A percentile compares a stretch with the other conserved stretches of the same genome.
Evolutionary conservation across 2,797 vertebrate species (phyloP).

Genomic region (Gouania willdenowi): DNA sequence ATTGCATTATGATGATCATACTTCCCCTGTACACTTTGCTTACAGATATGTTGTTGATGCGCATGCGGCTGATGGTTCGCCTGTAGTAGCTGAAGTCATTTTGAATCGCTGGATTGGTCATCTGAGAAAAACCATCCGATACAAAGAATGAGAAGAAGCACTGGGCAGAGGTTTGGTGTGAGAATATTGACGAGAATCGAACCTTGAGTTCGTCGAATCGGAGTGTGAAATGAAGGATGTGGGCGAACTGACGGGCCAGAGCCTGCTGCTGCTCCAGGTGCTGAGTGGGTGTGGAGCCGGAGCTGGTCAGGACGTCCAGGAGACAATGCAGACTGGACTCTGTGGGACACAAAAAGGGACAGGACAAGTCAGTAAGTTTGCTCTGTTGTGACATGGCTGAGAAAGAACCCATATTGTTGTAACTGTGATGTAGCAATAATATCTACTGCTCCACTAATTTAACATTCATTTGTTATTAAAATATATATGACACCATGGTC

Average conservation of each 20-base stretch:
- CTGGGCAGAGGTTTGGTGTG: no score
- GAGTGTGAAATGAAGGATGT: conserved; percentile 97
- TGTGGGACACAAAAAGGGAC: conserved; percentile 46
- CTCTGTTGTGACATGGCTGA: no score
- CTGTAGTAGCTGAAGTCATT: conserved; percentile 98
- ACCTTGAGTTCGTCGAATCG: conserved; percentile 98
- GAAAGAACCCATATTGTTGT: no score
- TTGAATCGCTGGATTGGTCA: conserved; percentile 98
- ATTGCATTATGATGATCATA: no score
- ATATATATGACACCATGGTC: no score
- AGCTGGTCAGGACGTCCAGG: conserved; percentile 84
- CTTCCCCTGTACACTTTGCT: no score
- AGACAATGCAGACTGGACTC: conserved; percentile 86
- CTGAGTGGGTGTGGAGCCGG: conserved; percentile 86
- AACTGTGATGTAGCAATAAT: no score
- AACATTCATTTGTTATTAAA: no score
- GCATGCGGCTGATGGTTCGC: conserved; percentile 93
- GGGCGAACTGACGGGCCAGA: conserved; percentile 95
- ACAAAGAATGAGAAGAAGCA: no score
- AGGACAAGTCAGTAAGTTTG: no score
- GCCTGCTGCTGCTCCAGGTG: conserved; percentile 98
- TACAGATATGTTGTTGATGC: conserved; percentile 93
- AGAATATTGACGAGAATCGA: background rate
- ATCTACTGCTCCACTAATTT: no score
- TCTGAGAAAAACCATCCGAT: conserved; percentile 66